These are phyloP conservation scores for Marisa cornuarietis DNA, from an alignment of 1,140 invertebrate genomes.

Conservation along the genomic window DNA sequence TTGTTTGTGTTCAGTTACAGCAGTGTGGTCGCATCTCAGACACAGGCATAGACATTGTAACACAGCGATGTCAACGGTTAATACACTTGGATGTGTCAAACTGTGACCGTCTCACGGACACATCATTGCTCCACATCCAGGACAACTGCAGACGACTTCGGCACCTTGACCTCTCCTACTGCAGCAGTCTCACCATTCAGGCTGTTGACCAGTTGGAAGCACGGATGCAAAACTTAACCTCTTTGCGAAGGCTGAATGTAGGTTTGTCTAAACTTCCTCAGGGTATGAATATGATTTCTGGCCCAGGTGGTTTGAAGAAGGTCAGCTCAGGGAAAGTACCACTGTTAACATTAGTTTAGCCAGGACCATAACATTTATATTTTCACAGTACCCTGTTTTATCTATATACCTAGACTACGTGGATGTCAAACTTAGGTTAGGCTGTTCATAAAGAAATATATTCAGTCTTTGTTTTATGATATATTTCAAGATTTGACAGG, in stretches of 20 bases:
- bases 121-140: slow-evolving; percentile 70
- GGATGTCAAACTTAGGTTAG: too few species aligned
- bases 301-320: too few species aligned
- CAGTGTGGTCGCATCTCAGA: slow-evolving; percentile 73
- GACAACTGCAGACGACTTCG: slow-evolving; percentile 71
- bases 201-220: slow-evolving; percentile 51
- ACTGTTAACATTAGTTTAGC: too few species aligned
- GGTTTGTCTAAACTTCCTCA: slow-evolving; percentile 5
- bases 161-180: slow-evolving; percentile 72
- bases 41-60: slow-evolving; percentile 71
- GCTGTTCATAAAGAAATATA: too few species aligned
- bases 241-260: slow-evolving; percentile 3
- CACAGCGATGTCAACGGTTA: slow-evolving; percentile 71
- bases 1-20: slow-evolving; percentile 38
- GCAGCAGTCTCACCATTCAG: slow-evolving; percentile 69
- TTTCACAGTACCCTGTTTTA: too few species aligned
- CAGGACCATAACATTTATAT: too few species aligned
- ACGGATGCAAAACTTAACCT: slow-evolving; percentile 26
- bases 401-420: too few species aligned
- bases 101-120: slow-evolving; percentile 76
- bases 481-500: too few species aligned
- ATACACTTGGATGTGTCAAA: slow-evolving; percentile 74
- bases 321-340: too few species aligned
- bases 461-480: too few species aligned
- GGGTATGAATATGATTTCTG: too few species aligned